These are phyloP conservation scores for Lacerta viridis DNA, from an alignment of 2,797 vertebrate species.

Conservation along the genomic window DNA sequence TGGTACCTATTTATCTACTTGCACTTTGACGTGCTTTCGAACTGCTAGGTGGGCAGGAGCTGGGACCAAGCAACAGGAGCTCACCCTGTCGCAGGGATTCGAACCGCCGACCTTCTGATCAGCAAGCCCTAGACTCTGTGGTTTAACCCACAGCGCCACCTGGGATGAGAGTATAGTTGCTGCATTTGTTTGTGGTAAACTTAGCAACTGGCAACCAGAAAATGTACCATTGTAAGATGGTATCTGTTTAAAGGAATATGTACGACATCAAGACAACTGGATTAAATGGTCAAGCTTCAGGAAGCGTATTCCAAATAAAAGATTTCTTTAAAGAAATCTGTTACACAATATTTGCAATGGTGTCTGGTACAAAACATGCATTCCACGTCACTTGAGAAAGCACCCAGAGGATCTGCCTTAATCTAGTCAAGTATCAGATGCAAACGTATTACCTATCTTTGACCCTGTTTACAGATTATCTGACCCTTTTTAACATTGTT, in stretches of 20 bases:
- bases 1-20: too few species aligned
- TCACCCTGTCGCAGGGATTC: too few species aligned
- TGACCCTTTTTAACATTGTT: not conserved
- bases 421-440: not conserved
- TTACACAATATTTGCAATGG: not conserved
- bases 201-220: not conserved
- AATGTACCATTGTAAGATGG: not conserved
- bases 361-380: not conserved
- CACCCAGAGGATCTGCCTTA: not conserved
- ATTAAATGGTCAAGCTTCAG: not conserved
- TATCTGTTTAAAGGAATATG: not conserved
- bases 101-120: too few species aligned
- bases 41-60: too few species aligned
- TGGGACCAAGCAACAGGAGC: too few species aligned
- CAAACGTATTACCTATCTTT: not conserved
- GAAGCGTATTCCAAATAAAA: not conserved
- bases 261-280: too few species aligned
- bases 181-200: not conserved
- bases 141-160: too few species aligned
- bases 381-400: not conserved
- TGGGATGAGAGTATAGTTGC: not conserved
- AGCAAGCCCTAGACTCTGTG: too few species aligned
- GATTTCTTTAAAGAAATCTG: too few species aligned
- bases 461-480: not conserved
- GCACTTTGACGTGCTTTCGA: too few species aligned